Evolutionary conservation across 1,140 invertebrate genomes (phyloP).

Genomic region (Hormaphis cornu): DNA sequence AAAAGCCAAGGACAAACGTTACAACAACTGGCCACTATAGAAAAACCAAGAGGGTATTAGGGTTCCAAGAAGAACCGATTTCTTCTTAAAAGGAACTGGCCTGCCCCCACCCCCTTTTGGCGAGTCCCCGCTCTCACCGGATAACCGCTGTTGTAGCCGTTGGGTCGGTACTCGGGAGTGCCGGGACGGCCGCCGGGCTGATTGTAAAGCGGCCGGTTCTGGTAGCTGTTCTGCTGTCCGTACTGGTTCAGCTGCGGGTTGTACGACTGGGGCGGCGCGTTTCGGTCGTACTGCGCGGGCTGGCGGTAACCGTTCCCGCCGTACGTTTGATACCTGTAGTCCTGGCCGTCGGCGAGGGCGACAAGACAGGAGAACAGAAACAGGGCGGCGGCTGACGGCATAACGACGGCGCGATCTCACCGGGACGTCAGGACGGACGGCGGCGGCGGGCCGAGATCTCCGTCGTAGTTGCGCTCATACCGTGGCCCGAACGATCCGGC

Average conservation of each 20-base stretch:
- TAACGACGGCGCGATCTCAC: too few relatives aligned
- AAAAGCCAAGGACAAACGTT: too few relatives aligned
- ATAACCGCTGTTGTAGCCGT: constrained; percentile 3
- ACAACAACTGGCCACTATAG: too few relatives aligned
- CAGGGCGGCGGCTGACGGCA: background rate
- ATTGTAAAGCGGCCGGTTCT: background rate
- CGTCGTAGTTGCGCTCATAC: too few relatives aligned
- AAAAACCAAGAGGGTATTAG: too few relatives aligned
- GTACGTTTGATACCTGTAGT: background rate
- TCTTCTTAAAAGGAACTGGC: too few relatives aligned
- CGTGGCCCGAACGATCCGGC: too few relatives aligned
- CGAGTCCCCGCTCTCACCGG: background rate
- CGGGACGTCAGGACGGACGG: too few relatives aligned
- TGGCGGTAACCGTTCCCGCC: background rate
- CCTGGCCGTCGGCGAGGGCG: background rate
- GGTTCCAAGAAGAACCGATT: too few relatives aligned
- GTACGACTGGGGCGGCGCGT: background rate
- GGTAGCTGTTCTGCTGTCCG: constrained; percentile 4
- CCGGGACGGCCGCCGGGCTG: background rate
- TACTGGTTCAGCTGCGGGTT: constrained; percentile 14
- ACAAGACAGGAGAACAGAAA: background rate
- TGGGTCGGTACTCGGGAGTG: constrained; percentile 1
- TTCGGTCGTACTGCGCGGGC: background rate
- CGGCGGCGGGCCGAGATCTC: too few relatives aligned
- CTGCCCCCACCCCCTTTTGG: too few relatives aligned